Evolutionary conservation across 2,888 invertebrate species (phyloP).

Genomic region (Thereva unica): DNA sequence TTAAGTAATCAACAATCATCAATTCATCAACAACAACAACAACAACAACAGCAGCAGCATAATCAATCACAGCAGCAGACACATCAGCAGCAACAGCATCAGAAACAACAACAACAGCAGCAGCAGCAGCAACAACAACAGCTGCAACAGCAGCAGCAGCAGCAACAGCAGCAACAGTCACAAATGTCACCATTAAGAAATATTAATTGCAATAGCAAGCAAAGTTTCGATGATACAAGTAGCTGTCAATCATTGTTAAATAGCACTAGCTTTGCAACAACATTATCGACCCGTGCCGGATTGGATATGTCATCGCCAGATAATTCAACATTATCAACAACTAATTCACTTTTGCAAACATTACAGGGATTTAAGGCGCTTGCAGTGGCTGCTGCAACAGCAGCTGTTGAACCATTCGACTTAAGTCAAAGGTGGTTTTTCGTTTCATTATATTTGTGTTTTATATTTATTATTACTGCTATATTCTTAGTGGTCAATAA

Average conservation of each 20-base stretch:
- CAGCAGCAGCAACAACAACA: conserved; percentile 30
- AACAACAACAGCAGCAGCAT: conserved; percentile 38
- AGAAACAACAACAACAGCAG: conserved; percentile 40
- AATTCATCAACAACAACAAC: conserved; percentile 25
- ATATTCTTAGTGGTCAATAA: too few relatives aligned
- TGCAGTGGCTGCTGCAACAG: conserved; percentile 43
- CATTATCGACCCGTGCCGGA: background rate
- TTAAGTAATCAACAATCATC: background rate
- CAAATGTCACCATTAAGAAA: background rate
- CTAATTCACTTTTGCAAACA: conserved; percentile 44
- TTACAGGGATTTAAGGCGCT: conserved; percentile 44
- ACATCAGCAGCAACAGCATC: conserved; percentile 12
- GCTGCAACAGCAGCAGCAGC: background rate
- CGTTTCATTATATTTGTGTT: background rate
- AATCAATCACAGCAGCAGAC: conserved; percentile 34
- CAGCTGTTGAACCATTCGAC: conserved; percentile 45
- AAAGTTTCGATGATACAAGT: conserved; percentile 7
- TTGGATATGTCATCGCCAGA: conserved; percentile 2
- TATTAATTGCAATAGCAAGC: conserved; percentile 10
- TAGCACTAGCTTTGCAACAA: background rate
- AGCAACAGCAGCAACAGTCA: conserved; percentile 26
- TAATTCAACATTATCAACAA: conserved; percentile 9
- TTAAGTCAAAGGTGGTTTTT: conserved; percentile 45
- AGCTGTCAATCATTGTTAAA: background rate
- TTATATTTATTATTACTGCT: conserved; percentile 4